phyloP scores from a whole-genome alignment of 1,140 invertebrate genomes.

The Drosophila bipectinata region DNA sequence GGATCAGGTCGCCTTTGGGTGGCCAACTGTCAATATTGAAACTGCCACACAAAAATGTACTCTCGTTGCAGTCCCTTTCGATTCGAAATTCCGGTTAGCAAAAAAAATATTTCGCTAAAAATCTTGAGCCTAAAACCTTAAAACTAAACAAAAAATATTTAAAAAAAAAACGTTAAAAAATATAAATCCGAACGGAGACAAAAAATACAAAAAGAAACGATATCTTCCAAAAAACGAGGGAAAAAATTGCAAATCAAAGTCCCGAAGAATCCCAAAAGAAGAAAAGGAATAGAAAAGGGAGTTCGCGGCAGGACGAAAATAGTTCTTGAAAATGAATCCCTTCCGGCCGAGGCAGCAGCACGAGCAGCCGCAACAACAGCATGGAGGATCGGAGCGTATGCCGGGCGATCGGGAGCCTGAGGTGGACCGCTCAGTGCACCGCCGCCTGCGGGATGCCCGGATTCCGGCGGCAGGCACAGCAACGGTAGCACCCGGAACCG shows the following conservation, averaged over 20 bases:
- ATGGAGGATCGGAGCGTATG: not conserved
- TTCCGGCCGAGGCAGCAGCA: constrained; percentile 14
- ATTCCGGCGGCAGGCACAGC: not conserved
- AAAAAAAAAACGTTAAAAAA: not conserved
- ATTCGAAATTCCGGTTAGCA: constrained; percentile 23
- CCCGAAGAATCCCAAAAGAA: not conserved
- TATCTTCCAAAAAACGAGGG: not conserved
- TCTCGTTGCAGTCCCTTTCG: constrained; percentile 9
- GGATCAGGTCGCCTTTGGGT: constrained; percentile 1
- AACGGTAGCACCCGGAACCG: not conserved
- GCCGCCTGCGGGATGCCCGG: not conserved
- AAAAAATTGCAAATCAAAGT: not conserved
- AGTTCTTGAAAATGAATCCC: constrained; percentile 17
- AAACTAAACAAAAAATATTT: not conserved
- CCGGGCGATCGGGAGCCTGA: not conserved
- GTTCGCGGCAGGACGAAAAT: too few relatives aligned
- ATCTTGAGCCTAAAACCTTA: not conserved
- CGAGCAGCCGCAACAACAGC: not conserved
- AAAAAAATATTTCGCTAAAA: not conserved
- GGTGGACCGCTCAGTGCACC: not conserved
- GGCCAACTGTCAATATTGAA: not conserved
- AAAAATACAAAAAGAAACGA: not conserved
- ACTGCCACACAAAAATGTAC: not conserved
- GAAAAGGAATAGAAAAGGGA: not conserved
- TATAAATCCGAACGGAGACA: not conserved